Conservation (phyloP, 1,140 invertebrate species). For the Andricus grossulariae region DNA sequence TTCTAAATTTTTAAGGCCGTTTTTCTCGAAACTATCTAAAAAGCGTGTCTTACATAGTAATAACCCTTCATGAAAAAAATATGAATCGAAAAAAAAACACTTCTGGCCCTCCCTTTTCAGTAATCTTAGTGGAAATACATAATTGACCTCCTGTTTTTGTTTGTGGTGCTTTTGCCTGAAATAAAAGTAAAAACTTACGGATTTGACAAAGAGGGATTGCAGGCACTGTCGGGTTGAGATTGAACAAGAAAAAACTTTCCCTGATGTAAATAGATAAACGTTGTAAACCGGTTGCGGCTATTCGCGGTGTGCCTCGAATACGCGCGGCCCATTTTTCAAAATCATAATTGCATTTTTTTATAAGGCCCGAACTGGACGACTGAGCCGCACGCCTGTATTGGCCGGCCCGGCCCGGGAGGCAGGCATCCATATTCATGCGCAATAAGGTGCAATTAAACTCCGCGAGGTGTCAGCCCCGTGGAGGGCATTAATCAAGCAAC, state of each 20-base stretch:
- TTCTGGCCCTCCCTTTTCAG: too few species aligned
- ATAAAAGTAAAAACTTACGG: neutral
- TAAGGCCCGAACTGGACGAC: slow-evolving; percentile 49
- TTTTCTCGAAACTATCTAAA: too few species aligned
- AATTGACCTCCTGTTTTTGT: too few species aligned
- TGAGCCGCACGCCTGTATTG: slow-evolving; percentile 47
- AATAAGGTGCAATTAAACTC: slow-evolving; percentile 76
- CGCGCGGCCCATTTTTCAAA: slow-evolving; percentile 72
- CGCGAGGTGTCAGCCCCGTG: slow-evolving; percentile 72
- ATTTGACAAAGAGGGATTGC: too few species aligned
- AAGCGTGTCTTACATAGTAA: too few species aligned
- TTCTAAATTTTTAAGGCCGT: too few species aligned
- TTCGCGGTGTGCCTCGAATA: slow-evolving; percentile 47
- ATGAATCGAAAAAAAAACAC: too few species aligned
- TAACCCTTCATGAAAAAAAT: too few species aligned
- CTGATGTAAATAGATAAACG: slow-evolving; percentile 46
- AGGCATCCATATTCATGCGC: slow-evolving; percentile 75
- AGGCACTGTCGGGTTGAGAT: too few species aligned
- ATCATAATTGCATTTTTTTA: slow-evolving; percentile 74
- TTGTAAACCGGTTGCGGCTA: slow-evolving; percentile 53
- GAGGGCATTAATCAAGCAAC: slow-evolving; percentile 74
- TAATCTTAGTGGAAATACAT: too few species aligned
- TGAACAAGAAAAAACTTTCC: too few species aligned
- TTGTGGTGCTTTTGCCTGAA: neutral
- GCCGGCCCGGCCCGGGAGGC: slow-evolving; percentile 63